Evolutionary conservation across 2,797 vertebrate genomes (phyloP).

Genomic region (Eupleurogrammus muticus): DNA sequence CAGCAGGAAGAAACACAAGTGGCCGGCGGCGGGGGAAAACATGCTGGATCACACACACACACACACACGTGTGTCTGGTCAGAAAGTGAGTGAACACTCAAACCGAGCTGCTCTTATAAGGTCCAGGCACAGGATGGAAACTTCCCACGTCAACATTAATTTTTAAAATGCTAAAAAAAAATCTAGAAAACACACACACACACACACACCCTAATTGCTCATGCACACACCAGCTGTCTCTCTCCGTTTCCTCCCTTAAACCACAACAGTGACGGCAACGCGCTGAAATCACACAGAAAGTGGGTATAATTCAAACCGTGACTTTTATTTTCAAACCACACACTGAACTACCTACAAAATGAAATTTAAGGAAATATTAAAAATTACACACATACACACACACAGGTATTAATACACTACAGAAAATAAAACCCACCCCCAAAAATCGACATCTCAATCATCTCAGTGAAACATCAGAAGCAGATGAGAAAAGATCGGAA

Average conservation of each 20-base stretch:
- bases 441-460: constrained; percentile 1
- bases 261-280: not conserved
- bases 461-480: constrained; percentile 2
- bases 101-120: too few relatives aligned
- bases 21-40: too few relatives aligned
- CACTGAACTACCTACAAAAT: constrained; percentile 6
- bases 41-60: too few relatives aligned
- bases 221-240: not conserved
- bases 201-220: not conserved
- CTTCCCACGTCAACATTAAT: too few relatives aligned
- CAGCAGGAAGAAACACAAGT: too few relatives aligned
- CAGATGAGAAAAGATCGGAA: not conserved
- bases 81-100: too few relatives aligned
- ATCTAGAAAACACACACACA: too few relatives aligned
- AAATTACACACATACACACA: not conserved
- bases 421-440: not conserved
- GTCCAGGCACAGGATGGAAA: too few relatives aligned
- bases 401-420: not conserved
- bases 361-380: not conserved
- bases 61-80: too few relatives aligned
- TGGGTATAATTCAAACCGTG: not conserved
- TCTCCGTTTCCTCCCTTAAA: not conserved
- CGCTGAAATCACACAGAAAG: not conserved
- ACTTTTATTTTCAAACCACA: constrained; percentile 25
- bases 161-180: too few relatives aligned